Evolutionary conservation across 2,113 vertebrate genomes (phyloP), one percentile per base, ranked within the genome.

Genomic region (Chauna torquata): DNA sequence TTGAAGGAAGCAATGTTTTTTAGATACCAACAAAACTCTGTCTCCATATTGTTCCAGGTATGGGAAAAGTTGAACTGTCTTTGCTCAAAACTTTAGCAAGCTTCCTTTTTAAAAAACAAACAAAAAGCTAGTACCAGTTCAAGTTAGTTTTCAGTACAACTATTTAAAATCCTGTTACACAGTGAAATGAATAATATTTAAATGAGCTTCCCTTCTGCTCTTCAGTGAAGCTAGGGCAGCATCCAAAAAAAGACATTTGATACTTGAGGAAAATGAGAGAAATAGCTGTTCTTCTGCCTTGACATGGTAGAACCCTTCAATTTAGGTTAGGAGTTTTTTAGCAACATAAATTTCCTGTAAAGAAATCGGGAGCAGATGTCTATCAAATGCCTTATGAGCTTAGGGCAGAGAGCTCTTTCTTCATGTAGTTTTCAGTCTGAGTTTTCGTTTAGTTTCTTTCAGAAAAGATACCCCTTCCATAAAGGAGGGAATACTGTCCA

Each of bases 161-260:
- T 90, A 70, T 93, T 96, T 95, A 90, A 94, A 95, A 76, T 91
- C 42, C 54, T 86, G 68, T 85, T 91, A 61, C 16, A 36, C 30
- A 72, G 90, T 76, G 91, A 89, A 92, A 89, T 47, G 81, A 86
- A 54, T 30, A 23, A 30, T 23, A 16, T 36, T 95, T 49, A 86
- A 92, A 90, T 55, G 54, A 95, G 75, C 70, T 91, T 68, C 40
- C 86, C 69, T 95, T 91, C 94, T 94, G 77, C 57, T 96, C 25
- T 86, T 96, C 70, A 86, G 78, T 79, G 79, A 49, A 82, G 66
- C 87, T 94, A 70, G 6, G 9, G 4, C 78, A 77, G 23, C 15
- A 34, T 88, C 50, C 68, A 62, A 86, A 86, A 86, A 66, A 25
- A 77, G 58, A 20, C 32, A 20, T 18, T 66, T 57, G 82, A 44